A percentile compares a stretch with the other conserved stretches of the same genome.
Evolutionary conservation across 1,140 invertebrate species (phyloP).

Genomic region (Oedothorax gibbosus): DNA sequence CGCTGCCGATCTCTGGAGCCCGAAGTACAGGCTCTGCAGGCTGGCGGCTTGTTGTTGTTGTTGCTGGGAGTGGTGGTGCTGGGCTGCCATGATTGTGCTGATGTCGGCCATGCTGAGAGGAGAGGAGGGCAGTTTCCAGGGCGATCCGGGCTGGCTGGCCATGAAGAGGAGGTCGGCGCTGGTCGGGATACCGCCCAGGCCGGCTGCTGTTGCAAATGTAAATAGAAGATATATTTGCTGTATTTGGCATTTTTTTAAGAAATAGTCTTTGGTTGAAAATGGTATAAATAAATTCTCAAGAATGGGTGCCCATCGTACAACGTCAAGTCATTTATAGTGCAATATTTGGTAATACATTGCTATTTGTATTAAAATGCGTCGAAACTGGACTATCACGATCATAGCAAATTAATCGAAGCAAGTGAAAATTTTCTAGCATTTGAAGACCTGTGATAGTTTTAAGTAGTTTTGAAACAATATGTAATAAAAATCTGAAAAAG

Average conservation of each 20-base stretch:
- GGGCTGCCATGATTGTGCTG: constrained; percentile 57
- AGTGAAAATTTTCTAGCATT: too few species aligned
- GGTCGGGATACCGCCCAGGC: constrained; percentile 59
- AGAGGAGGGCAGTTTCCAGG: constrained; percentile 60
- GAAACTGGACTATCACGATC: too few species aligned
- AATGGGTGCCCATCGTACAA: too few species aligned
- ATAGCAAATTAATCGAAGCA: too few species aligned
- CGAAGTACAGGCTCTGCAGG: constrained; percentile 46
- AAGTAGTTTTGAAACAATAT: too few species aligned
- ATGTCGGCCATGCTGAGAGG: constrained; percentile 59
- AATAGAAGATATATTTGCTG: background rate
- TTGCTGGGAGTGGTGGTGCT: constrained; percentile 34
- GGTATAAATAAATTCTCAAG: too few species aligned
- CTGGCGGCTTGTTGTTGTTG: constrained; percentile 8
- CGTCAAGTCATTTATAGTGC: too few species aligned
- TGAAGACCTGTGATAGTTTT: too few species aligned
- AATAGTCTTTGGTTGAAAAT: too few species aligned
- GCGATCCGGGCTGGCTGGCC: constrained; percentile 37
- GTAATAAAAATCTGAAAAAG: too few species aligned
- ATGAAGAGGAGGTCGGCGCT: constrained; percentile 56
- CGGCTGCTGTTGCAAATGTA: background rate
- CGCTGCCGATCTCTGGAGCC: constrained; percentile 44
- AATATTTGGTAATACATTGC: too few species aligned
- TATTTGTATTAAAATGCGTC: too few species aligned
- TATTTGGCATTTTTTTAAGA: background rate